phyloP scores from a whole-genome alignment of 2,888 invertebrate genomes.

The Orchestes rusci region DNA sequence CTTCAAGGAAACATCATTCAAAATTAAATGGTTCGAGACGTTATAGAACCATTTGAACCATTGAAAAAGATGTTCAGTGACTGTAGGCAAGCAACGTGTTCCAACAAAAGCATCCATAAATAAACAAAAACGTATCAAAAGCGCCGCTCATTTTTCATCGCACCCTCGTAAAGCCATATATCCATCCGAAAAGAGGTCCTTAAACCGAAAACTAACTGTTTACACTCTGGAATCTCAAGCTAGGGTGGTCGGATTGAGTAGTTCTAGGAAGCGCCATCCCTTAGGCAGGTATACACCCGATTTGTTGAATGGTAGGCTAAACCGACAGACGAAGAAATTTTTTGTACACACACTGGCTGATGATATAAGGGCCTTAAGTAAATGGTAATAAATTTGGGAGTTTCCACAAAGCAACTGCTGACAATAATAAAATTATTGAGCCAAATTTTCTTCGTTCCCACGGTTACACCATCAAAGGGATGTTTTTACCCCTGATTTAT shows the following conservation, averaged over 20 bases:
- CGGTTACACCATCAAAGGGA: too few relatives aligned
- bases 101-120: too few relatives aligned
- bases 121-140: too few relatives aligned
- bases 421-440: not conserved
- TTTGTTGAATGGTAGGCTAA: conserved; percentile 10
- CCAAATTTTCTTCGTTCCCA: too few relatives aligned
- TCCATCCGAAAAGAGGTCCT: conserved; percentile 11
- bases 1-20: too few relatives aligned
- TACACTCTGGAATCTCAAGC: conserved; percentile 19
- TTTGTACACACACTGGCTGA: conserved; percentile 8
- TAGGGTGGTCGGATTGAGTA: conserved; percentile 21
- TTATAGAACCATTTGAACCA: too few relatives aligned
- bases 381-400: too few relatives aligned
- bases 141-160: conserved; percentile 7
- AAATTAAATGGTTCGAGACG: too few relatives aligned
- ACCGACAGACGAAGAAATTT: conserved; percentile 12
- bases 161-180: conserved; percentile 6
- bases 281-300: conserved; percentile 18
- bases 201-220: conserved; percentile 19
- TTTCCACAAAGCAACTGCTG: too few relatives aligned
- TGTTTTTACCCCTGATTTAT: too few relatives aligned
- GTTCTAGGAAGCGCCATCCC: conserved; percentile 22
- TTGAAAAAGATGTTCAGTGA: too few relatives aligned
- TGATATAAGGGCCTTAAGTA: not conserved
- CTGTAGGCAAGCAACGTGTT: too few relatives aligned